These are phyloP conservation scores for Syngnathus scovelli DNA, from an alignment of 2,113 vertebrate genomes.

Conservation along the genomic window DNA sequence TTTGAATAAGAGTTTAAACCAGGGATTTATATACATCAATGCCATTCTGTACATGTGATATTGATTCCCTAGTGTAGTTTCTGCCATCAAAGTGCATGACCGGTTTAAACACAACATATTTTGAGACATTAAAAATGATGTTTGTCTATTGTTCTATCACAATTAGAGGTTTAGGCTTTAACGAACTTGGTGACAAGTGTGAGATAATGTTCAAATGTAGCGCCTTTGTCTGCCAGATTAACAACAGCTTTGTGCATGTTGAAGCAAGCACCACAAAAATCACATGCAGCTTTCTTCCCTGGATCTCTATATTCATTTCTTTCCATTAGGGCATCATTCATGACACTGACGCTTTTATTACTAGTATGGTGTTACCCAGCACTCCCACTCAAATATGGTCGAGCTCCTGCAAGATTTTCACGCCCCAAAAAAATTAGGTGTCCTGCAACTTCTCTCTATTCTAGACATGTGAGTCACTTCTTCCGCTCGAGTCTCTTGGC, in stretches of 20 bases:
- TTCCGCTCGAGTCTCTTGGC: conserved; percentile 34
- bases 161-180: no score
- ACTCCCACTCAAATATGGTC: background rate
- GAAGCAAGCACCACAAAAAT: background rate
- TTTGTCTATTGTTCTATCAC: no score
- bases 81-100: no score
- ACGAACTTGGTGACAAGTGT: no score
- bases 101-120: no score
- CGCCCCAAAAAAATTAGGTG: background rate
- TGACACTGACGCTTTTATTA: background rate
- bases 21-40: no score
- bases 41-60: no score
- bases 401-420: background rate
- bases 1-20: no score
- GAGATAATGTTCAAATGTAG: no score
- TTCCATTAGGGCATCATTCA: background rate
- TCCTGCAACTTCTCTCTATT: conserved; percentile 1
- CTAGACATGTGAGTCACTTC: conserved; percentile 22
- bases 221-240: background rate
- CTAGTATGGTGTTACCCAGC: background rate
- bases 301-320: background rate
- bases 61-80: no score
- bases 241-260: background rate
- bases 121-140: no score
- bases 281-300: background rate